Percentiles rank a stretch among this genome's conserved stretches.
Conservation (phyloP, 1,140 invertebrate species). For the Globodera ellingtonae region DNA sequence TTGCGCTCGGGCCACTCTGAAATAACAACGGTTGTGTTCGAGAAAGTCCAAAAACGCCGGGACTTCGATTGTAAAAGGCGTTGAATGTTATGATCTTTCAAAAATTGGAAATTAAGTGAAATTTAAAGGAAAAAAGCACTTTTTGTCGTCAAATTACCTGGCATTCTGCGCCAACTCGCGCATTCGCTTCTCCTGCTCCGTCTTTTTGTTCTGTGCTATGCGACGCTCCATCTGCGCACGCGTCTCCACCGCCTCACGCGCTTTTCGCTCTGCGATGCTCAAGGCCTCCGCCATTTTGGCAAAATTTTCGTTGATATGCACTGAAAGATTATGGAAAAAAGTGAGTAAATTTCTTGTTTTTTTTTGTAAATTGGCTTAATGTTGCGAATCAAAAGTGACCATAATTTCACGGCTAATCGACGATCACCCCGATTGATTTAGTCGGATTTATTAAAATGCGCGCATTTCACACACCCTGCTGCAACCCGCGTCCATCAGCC, state of each 20-base stretch:
- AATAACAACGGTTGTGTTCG: constrained; percentile 9
- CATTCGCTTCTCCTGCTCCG: constrained; percentile 94
- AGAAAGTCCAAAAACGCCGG: neutral
- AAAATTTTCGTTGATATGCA: constrained; percentile 97
- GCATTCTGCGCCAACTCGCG: constrained; percentile 90
- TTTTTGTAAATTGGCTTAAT: no score
- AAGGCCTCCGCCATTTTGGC: constrained; percentile 94
- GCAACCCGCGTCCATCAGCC: constrained; percentile 92
- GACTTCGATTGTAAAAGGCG: no score
- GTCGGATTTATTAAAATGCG: constrained; percentile 60
- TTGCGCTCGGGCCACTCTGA: constrained; percentile 24
- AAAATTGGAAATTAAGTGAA: constrained; percentile 68
- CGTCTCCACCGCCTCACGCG: constrained; percentile 92
- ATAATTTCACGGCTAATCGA: no score
- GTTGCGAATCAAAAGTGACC: no score
- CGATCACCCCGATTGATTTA: no score
- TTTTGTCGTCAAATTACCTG: constrained; percentile 66
- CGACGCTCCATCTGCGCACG: constrained; percentile 92
- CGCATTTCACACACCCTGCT: constrained; percentile 71
- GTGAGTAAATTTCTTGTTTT: neutral
- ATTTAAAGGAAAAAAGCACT: no score
- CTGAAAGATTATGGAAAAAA: neutral
- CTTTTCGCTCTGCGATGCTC: constrained; percentile 96
- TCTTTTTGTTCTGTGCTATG: constrained; percentile 94
- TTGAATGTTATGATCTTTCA: neutral